Evolutionary conservation across 2,797 vertebrate genomes (phyloP), one percentile per base, ranked within the genome.

Genomic region (Pampus argenteus): DNA sequence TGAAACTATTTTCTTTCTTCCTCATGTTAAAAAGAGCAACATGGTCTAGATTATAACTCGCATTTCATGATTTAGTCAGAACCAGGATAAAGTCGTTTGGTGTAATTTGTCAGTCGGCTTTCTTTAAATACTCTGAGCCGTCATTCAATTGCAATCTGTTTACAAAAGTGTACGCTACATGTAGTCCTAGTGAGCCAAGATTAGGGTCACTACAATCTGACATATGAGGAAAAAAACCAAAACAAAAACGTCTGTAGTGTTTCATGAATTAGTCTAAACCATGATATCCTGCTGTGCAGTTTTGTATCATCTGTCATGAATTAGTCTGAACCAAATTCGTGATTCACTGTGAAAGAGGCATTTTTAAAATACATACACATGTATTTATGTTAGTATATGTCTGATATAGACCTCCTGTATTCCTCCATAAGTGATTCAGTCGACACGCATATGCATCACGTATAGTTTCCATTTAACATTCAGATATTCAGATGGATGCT

Each of bases 401-500:
- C 20, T 7, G 28, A 23, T 54, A 20, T 25, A 36, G 6, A 29
- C 29, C 9, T 57, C 17, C 14, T 15, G 0, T 20, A 13, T 9
- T 7, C 36, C 48, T 3, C 1, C 11, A 6, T 10, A 29, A 51
- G 14, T 14, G 52, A 47, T 25, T 69, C 44, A 49, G 20, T 47
- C 34, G 6, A 1, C 44, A 44, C 22, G 48, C 45, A 36, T 34
- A 17, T 40, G n/a, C 8, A 10, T 0, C 22, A 17, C 25, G 2
- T 18, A 20, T 71, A 34, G 65, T 51, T 50, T 0, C 18, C 28
- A 62, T 86, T 66, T 68, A 9, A 74, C 1, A 84, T 83, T 86
- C 42, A 85, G 18, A 83, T 86, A 74, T 81, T 76, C 57, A 78
- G 52, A 83, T 72, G 28, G 11, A 22, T 79, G 28, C 2, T 59